Evolutionary conservation across 1,140 invertebrate genomes (phyloP).

Genomic region (Halictus rubicundus): DNA sequence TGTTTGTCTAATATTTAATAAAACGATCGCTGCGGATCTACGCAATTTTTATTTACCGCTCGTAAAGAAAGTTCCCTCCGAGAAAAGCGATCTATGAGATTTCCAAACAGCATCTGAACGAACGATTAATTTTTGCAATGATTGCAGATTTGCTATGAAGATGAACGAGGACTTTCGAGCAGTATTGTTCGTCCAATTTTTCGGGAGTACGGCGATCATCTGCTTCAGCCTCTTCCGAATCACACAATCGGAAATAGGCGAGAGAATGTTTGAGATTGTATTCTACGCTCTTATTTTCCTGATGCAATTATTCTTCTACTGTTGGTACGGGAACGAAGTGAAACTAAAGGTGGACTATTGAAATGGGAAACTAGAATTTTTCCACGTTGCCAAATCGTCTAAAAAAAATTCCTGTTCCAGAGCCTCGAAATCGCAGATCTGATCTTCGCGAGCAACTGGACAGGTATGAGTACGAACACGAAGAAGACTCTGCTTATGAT

Average conservation of each 20-base stretch:
- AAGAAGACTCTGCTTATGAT: conserved; percentile 37
- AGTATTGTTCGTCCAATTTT: conserved; percentile 52
- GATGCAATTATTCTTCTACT: conserved; percentile 79
- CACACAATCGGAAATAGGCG: conserved; percentile 73
- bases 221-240: conserved; percentile 54
- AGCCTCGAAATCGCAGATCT: conserved; percentile 32
- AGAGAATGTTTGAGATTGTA: conserved; percentile 55
- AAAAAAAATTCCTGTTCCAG: not conserved
- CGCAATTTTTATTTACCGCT: too few relatives aligned
- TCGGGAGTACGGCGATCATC: conserved; percentile 38
- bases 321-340: conserved; percentile 82
- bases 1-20: too few relatives aligned
- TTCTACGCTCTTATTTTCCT: conserved; percentile 51
- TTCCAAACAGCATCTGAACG: not conserved
- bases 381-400: too few relatives aligned
- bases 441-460: conserved; percentile 41
- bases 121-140: not conserved
- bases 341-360: conserved; percentile 55
- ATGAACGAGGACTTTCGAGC: conserved; percentile 48
- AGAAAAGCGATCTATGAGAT: too few relatives aligned
- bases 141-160: conserved; percentile 36
- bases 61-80: too few relatives aligned
- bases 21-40: too few relatives aligned
- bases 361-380: too few relatives aligned
- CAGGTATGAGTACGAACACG: not conserved